Conservation (phyloP, 1,140 invertebrate species). For the Apis laboriosa region DNA sequence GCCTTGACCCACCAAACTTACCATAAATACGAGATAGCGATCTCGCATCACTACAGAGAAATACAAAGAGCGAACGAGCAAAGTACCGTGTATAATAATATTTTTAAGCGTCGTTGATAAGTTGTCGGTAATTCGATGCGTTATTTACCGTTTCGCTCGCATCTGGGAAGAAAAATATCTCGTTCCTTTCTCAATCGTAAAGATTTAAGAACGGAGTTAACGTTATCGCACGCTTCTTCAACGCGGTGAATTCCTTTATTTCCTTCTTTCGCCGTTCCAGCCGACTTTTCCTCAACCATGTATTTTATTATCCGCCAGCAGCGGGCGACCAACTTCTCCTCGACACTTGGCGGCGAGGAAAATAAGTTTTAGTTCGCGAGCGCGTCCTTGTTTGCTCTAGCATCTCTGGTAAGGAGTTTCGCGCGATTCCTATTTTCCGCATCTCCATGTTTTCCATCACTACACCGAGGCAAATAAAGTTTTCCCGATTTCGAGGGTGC, state of each 20-base stretch:
- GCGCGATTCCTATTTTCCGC: slow-evolving; percentile 73
- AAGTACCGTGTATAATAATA: not conserved
- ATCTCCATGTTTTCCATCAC: slow-evolving; percentile 67
- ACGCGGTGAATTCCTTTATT: not conserved
- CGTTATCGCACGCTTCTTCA: too few species aligned
- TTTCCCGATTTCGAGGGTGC: slow-evolving; percentile 71
- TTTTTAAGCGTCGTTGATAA: too few species aligned
- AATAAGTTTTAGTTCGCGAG: slow-evolving; percentile 72
- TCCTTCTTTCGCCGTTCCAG: not conserved
- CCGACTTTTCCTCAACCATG: not conserved
- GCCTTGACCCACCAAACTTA: not conserved
- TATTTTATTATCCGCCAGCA: not conserved
- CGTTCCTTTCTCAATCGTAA: not conserved
- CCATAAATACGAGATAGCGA: not conserved
- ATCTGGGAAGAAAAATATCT: not conserved
- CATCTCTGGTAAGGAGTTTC: slow-evolving; percentile 58
- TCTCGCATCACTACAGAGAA: not conserved
- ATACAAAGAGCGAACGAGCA: not conserved
- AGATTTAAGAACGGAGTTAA: not conserved
- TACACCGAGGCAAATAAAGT: slow-evolving; percentile 73
- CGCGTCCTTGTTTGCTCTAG: slow-evolving; percentile 62
- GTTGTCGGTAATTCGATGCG: not conserved
- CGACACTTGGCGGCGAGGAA: slow-evolving; percentile 57
- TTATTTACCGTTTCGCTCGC: too few species aligned
- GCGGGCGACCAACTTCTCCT: slow-evolving; percentile 35